A percentile compares a stretch with the other conserved stretches of the same genome.
Conservation (phyloP, 2,113 vertebrate species). For the Tamias sibiricus region DNA sequence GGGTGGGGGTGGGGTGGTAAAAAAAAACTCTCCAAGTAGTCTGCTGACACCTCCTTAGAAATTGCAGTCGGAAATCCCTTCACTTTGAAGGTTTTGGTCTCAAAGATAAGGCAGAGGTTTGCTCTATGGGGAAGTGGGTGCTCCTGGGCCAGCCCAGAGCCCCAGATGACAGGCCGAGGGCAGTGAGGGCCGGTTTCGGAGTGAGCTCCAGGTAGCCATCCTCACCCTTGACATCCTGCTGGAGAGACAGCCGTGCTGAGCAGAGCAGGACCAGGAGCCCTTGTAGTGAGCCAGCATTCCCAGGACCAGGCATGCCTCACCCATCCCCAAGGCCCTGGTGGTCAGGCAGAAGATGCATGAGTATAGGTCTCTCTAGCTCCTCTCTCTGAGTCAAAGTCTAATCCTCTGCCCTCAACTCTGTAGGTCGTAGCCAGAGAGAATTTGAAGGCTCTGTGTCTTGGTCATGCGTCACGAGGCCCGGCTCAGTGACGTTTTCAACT, state of each 20-base stretch:
- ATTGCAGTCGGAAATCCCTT: neutral
- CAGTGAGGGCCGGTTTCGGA: neutral
- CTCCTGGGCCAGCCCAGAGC: neutral
- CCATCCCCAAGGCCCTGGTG: neutral
- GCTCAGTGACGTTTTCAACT: neutral
- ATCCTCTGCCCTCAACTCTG: neutral
- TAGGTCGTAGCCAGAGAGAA: neutral
- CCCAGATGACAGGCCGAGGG: neutral
- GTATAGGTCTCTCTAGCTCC: neutral
- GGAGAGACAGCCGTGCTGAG: neutral
- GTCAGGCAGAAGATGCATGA: neutral
- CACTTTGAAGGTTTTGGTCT: neutral
- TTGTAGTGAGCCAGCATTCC: rapidly evolving
- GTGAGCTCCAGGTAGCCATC: neutral
- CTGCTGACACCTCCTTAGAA: neutral
- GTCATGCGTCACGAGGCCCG: neutral
- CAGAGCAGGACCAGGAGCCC: neutral
- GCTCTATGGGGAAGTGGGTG: too few relatives aligned
- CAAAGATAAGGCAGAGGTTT: neutral
- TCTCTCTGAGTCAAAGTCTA: neutral
- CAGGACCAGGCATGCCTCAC: neutral
- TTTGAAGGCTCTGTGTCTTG: neutral
- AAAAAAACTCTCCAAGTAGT: neutral
- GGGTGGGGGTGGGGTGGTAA: too few relatives aligned
- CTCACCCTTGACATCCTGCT: neutral